These are phyloP conservation scores for Chaetura pelagica DNA, from an alignment of 2,113 vertebrate species.

Conservation along the genomic window DNA sequence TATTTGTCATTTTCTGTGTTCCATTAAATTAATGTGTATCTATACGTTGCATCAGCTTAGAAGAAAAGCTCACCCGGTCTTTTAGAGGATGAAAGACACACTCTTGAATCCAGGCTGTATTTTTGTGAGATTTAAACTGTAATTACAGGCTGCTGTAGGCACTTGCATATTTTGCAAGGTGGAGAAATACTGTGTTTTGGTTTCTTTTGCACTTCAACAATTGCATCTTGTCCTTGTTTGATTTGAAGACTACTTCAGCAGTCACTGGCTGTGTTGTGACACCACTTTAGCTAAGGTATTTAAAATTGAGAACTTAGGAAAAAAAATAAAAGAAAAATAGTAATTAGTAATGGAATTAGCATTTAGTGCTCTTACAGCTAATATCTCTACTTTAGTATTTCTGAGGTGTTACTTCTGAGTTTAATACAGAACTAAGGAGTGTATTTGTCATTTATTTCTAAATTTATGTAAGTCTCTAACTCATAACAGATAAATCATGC, in stretches of 20 bases:
- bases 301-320: not conserved
- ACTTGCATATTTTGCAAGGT: not conserved
- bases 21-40: not conserved
- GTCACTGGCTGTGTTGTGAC: not conserved
- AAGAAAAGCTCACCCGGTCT: not conserved
- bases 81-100: not conserved
- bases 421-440: not conserved
- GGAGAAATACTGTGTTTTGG: fast-evolving
- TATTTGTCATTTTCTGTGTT: not conserved
- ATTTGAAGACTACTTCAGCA: not conserved
- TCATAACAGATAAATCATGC: not conserved
- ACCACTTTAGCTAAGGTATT: not conserved
- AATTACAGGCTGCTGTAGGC: not conserved
- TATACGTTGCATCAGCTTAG: fast-evolving
- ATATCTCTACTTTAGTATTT: not conserved
- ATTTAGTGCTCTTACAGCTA: not conserved
- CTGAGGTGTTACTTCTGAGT: not conserved
- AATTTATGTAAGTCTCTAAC: not conserved
- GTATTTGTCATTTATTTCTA: not conserved
- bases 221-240: not conserved
- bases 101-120: not conserved
- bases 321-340: not conserved
- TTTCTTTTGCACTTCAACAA: not conserved
- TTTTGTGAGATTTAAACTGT: not conserved
- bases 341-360: not conserved